Conservation (phyloP, 2,888 invertebrate genomes). For the Dexiosoma caninum region DNA sequence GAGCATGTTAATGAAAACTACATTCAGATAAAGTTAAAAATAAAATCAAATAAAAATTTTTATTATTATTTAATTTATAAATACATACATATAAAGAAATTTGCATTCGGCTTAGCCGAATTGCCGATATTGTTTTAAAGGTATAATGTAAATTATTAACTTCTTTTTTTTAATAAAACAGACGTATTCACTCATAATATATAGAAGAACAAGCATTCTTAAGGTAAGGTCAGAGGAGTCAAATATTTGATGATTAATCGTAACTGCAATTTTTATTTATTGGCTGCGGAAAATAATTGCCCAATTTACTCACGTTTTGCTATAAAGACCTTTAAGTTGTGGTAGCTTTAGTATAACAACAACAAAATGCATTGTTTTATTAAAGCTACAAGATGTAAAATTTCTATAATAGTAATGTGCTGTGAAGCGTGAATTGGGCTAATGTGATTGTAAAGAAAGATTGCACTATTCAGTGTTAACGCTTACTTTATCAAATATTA, state of each 20-base stretch:
- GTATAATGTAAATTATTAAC: constrained; percentile 11
- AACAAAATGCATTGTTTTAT: too few relatives aligned
- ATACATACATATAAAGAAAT: constrained; percentile 28
- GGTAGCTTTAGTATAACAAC: too few relatives aligned
- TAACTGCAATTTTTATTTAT: too few relatives aligned
- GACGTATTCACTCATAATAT: constrained; percentile 1
- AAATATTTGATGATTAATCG: not conserved
- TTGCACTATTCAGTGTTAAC: not conserved
- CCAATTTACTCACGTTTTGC: too few relatives aligned
- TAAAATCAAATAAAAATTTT: constrained; percentile 26
- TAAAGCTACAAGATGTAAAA: too few relatives aligned
- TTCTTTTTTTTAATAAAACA: not conserved
- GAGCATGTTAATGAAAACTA: constrained; percentile 43
- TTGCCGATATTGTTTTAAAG: not conserved
- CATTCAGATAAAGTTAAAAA: constrained; percentile 32
- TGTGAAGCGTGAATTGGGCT: too few relatives aligned
- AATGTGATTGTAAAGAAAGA: too few relatives aligned
- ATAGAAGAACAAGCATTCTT: not conserved
- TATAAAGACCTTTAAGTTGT: too few relatives aligned
- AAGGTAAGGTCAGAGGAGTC: not conserved
- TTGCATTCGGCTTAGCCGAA: not conserved
- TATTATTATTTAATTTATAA: constrained; percentile 36
- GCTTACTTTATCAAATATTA: not conserved
- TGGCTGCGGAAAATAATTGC: too few relatives aligned
- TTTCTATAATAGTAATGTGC: too few relatives aligned